Base-by-base conservation (phyloP, 2,797 vertebrate species). In the Melanotaenia maccullochi region DNA sequence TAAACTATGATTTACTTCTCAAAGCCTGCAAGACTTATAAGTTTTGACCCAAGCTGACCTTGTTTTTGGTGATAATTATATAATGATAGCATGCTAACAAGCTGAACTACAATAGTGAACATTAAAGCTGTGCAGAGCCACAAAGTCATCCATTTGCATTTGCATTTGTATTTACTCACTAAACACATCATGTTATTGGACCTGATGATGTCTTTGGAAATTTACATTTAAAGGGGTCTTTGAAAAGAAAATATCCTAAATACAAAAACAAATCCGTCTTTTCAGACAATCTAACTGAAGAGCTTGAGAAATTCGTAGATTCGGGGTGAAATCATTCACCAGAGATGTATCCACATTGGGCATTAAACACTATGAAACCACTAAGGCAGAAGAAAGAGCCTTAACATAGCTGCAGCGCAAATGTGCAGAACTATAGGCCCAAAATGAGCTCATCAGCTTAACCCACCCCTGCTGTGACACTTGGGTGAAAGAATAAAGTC, bases 371-470 rank as follows among this genome's bases (percentile, higher is more conserved):
- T 40, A 24, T 8, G 12, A 42, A 60, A 38, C 6, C 36, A 9
- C 36, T 8, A 11, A 60, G 24, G 9, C 6, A 7, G 36, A 14
- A 42, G 11, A 38, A n/a, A 2, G 12, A 25, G 59, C 36, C 36
- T 60, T 14, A 42, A 60, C 22, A 40, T 40, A 25, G 36, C 59
- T 40, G 59, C 36, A 42, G 36, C 13, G 18, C 36, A 5, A 18
- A 60, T 28, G 36, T 40, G 5, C 11, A n/a, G 12, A 40, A 3
- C 13, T 36, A 25, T 22, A n/a, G 38, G 13, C n/a, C 25, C 32
- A 60, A 60, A 60, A 60, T 36, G 35, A 60, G 58, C 58, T 60
- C 58, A 60, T 60, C 58, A 60, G 35, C 36, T 60, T 16, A 60
- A 60, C 36, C n/a, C 22, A 38, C n/a, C 58, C 58, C 58, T 25